These are phyloP conservation scores for Actenoides hombroni DNA, from an alignment of 2,113 vertebrate species.

Conservation along the genomic window DNA sequence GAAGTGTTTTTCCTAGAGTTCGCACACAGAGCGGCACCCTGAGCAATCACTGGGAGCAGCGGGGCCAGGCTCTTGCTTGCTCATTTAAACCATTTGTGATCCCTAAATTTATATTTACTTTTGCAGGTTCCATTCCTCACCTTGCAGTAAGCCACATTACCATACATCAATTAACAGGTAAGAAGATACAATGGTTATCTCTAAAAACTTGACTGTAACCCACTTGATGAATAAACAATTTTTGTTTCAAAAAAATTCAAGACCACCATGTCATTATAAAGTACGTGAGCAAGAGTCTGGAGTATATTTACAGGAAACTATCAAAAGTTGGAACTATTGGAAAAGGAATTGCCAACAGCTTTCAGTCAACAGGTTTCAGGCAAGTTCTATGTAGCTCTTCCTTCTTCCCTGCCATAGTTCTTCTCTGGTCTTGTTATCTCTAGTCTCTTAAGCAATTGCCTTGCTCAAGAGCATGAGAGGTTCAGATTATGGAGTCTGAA, in stretches of 20 bases:
- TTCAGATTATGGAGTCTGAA: not conserved
- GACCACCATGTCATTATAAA: not conserved
- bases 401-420: not conserved
- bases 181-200: not conserved
- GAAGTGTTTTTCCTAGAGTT: not conserved
- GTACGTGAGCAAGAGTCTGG: not conserved
- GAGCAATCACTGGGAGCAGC: not conserved
- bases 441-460: not conserved
- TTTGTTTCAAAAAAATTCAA: not conserved
- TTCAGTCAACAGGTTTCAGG: not conserved
- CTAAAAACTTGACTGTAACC: not conserved
- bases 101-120: not conserved
- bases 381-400: not conserved
- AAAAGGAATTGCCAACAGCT: not conserved
- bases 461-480: not conserved
- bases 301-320: not conserved
- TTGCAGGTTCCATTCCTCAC: not conserved
- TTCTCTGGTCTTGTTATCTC: not conserved
- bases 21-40: not conserved
- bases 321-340: not conserved
- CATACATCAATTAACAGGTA: accelerated
- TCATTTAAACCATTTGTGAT: not conserved
- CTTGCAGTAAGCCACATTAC: not conserved
- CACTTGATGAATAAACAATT: not conserved
- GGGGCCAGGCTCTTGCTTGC: not conserved